These are phyloP conservation scores for Plecturocebus donacophilus DNA, from an alignment of 2,113 vertebrate species.

Conservation along the genomic window DNA sequence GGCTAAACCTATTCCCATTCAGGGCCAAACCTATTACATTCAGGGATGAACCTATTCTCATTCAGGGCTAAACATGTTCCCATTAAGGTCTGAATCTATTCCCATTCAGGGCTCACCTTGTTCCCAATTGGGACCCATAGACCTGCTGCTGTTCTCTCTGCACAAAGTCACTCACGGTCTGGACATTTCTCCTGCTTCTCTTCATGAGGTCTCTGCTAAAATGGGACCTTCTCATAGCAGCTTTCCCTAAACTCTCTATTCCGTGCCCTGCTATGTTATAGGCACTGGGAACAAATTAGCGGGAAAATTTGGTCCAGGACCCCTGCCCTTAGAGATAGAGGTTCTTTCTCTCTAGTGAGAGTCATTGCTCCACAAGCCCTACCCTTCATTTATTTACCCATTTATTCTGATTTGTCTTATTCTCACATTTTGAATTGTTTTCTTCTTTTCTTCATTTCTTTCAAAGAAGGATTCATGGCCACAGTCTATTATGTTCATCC, in stretches of 20 bases:
- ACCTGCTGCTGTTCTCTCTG: background rate
- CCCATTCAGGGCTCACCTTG: too few species aligned
- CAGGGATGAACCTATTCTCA: fast-evolving
- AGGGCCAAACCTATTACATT: fast-evolving
- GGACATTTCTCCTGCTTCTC: background rate
- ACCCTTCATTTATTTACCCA: too few species aligned
- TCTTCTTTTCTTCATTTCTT: background rate
- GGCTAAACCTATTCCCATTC: too few species aligned
- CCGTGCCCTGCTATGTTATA: too few species aligned
- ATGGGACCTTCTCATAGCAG: background rate
- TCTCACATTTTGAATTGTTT: background rate
- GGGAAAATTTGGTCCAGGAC: too few species aligned
- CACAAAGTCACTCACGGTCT: too few species aligned
- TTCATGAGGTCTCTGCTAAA: background rate
- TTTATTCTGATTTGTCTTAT: background rate
- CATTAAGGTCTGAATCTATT: too few species aligned
- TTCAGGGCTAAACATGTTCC: fast-evolving
- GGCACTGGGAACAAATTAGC: background rate
- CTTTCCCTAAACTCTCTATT: too few species aligned
- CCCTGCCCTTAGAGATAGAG: background rate
- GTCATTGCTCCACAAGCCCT: background rate
- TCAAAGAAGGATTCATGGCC: background rate
- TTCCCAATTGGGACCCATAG: background rate
- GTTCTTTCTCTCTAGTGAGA: background rate
- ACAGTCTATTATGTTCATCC: fast-evolving